These are phyloP conservation scores for Lepilemur septentrionalis DNA, from an alignment of 2,797 vertebrate species.

Conservation along the genomic window DNA sequence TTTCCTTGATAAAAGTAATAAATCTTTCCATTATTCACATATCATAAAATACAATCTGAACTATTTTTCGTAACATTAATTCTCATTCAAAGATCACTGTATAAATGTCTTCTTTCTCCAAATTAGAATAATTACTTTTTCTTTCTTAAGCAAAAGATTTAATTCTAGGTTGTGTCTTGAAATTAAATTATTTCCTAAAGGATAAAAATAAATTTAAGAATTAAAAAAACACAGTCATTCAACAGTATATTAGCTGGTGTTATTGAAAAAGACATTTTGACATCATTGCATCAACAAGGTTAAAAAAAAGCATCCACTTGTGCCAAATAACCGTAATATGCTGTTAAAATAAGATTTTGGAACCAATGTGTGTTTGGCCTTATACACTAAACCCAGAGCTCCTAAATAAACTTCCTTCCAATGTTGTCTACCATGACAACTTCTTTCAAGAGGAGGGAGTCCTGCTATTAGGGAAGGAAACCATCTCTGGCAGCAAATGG, in stretches of 20 bases:
- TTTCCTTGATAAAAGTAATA: slow-evolving; percentile 7
- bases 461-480: not conserved
- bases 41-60: not conserved
- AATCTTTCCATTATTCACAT: not conserved
- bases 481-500: not conserved
- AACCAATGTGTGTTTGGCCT: not conserved
- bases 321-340: not conserved
- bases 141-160: not conserved
- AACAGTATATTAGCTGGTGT: not conserved
- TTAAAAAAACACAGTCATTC: not conserved
- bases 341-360: slow-evolving; percentile 23
- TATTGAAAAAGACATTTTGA: not conserved
- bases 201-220: not conserved
- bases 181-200: slow-evolving; percentile 36
- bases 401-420: not conserved
- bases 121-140: slow-evolving; percentile 42
- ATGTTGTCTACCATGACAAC: not conserved
- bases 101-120: slow-evolving; percentile 1
- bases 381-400: not conserved
- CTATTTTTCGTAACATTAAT: not conserved
- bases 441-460: not conserved
- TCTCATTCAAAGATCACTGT: not conserved
- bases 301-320: not conserved
- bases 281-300: not conserved
- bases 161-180: not conserved